Evolutionary conservation across 1,140 invertebrate species (phyloP).

Genomic region (Subanguina moxae): DNA sequence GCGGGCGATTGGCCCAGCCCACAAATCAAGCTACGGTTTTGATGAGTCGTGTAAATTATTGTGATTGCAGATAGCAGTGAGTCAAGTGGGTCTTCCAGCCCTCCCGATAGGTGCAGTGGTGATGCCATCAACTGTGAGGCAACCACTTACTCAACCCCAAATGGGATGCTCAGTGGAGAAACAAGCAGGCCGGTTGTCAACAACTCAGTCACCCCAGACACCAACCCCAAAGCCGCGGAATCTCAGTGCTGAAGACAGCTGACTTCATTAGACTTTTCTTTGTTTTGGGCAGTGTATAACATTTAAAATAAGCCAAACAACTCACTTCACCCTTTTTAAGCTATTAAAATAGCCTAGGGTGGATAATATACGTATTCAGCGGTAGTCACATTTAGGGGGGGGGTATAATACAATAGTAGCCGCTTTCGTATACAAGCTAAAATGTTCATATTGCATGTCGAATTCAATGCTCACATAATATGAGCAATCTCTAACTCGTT

Average conservation of each 20-base stretch:
- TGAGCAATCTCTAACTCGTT: too few relatives aligned
- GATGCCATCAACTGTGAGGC: background rate
- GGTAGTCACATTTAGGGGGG: too few relatives aligned
- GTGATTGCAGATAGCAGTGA: background rate
- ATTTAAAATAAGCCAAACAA: too few relatives aligned
- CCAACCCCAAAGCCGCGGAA: background rate
- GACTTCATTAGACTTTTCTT: slow-evolving; percentile 33
- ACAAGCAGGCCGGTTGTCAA: background rate
- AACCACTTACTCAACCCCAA: background rate
- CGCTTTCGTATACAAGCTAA: too few relatives aligned
- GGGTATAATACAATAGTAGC: too few relatives aligned
- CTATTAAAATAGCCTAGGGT: too few relatives aligned
- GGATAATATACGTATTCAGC: too few relatives aligned
- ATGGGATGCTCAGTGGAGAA: background rate
- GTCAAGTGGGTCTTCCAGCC: background rate
- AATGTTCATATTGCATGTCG: too few relatives aligned
- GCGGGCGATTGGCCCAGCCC: background rate
- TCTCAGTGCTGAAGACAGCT: background rate
- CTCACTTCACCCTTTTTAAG: too few relatives aligned
- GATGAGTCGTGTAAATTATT: background rate
- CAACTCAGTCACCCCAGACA: background rate
- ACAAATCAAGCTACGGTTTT: too few relatives aligned
- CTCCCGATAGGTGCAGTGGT: background rate
- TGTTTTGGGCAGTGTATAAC: too few relatives aligned
- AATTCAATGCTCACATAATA: too few relatives aligned